Percentiles rank a stretch among this genome's conserved stretches.
phyloP scores from a whole-genome alignment of 1,140 invertebrate species.

The Drosophila nigromelanica region DNA sequence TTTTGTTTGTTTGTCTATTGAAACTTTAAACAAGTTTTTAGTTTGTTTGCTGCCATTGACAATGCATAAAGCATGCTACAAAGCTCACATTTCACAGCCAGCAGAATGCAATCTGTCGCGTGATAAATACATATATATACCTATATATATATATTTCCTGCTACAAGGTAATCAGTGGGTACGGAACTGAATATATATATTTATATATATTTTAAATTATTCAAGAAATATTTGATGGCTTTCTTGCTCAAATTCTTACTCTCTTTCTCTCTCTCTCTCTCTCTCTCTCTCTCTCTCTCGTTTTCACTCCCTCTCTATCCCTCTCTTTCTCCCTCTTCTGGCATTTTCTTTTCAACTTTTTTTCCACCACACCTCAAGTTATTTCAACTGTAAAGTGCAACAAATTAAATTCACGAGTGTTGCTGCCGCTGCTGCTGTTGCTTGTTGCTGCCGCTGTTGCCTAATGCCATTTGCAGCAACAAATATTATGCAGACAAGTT shows the following conservation, averaged over 20 bases:
- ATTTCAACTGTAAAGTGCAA: conserved; percentile 78
- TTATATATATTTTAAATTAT: conserved; percentile 22
- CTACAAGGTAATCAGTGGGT: conserved; percentile 25
- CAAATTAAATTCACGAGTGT: conserved; percentile 75
- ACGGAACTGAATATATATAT: background rate
- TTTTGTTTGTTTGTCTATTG: conserved; percentile 77
- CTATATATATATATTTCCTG: conserved; percentile 32
- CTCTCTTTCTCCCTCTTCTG: background rate
- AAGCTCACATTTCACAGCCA: conserved; percentile 16
- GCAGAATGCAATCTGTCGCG: conserved; percentile 35
- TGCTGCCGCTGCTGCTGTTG: conserved; percentile 16
- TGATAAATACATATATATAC: conserved; percentile 44
- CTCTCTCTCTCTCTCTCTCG: too few relatives aligned
- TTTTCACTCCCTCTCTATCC: background rate
- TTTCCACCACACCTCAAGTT: conserved; percentile 55
- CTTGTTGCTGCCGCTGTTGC: conserved; percentile 32
- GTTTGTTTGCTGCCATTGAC: conserved; percentile 42
- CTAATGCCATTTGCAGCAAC: conserved; percentile 53
- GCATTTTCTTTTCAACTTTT: conserved; percentile 32
- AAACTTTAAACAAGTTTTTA: conserved; percentile 78
- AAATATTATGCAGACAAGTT: conserved; percentile 67
- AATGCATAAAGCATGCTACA: conserved; percentile 15
- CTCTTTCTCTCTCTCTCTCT: background rate
- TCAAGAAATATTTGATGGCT: conserved; percentile 2
- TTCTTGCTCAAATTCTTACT: background rate